Evolutionary conservation across 2,888 invertebrate species (phyloP).

Genomic region (Spatulosminthurus flaviceps): DNA sequence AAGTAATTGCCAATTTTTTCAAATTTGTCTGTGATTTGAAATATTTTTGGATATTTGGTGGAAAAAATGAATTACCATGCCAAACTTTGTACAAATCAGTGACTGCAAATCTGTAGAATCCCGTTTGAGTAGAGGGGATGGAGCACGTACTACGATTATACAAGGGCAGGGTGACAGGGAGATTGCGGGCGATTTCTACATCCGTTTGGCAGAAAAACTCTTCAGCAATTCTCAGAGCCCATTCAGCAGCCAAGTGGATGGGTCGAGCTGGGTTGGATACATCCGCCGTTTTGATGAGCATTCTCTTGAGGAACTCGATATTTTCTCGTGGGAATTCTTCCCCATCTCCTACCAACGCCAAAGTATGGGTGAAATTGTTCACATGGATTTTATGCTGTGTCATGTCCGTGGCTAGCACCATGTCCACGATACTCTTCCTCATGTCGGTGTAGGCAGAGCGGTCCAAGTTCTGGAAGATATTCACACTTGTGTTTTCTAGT

Average conservation of each 20-base stretch:
- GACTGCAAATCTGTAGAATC: constrained; percentile 38
- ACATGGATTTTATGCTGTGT: constrained; percentile 22
- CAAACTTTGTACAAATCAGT: constrained; percentile 20
- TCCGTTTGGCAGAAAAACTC: constrained; percentile 46
- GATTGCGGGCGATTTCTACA: constrained; percentile 20
- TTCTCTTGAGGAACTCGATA: constrained; percentile 5
- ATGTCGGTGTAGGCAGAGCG: constrained; percentile 11
- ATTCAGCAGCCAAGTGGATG: constrained; percentile 5
- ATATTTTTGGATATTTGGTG: no score
- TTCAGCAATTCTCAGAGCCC: constrained; percentile 38
- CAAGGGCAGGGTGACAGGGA: constrained; percentile 54
- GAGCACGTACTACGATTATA: constrained; percentile 41
- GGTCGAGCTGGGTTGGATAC: constrained; percentile 47
- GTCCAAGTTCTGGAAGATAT: constrained; percentile 42
- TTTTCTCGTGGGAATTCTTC: background rate
- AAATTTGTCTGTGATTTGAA: no score
- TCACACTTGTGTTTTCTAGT: constrained; percentile 12
- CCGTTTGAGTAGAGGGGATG: constrained; percentile 28
- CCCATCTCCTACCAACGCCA: no score
- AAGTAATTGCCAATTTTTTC: no score
- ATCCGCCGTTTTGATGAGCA: constrained; percentile 44
- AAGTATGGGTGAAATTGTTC: constrained; percentile 25
- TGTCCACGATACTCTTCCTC: constrained; percentile 38
- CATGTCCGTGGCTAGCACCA: constrained; percentile 47
- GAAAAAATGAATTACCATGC: constrained; percentile 29